phyloP scores from a whole-genome alignment of 2,113 vertebrate genomes.

The Sander lucioperca region DNA sequence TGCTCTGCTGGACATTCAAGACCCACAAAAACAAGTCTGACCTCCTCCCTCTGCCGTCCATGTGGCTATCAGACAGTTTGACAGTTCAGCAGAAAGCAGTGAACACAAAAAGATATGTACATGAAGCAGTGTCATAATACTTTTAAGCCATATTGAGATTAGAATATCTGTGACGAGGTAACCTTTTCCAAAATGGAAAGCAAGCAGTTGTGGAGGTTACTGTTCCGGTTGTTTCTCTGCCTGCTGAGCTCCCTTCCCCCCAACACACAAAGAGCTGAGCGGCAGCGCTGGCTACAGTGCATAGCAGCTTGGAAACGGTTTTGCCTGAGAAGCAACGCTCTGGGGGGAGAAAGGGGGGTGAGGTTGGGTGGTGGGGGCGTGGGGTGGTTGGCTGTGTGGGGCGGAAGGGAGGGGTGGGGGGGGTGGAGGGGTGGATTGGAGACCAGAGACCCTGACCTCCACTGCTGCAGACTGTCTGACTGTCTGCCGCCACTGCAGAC shows the following conservation, averaged over 20 bases:
- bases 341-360: neutral
- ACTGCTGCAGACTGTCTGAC: slow-evolving; percentile 9
- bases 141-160: neutral
- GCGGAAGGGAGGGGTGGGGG: neutral
- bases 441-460: slow-evolving; percentile 41
- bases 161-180: slow-evolving; percentile 27
- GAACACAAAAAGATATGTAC: neutral
- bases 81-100: neutral
- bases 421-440: neutral
- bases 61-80: slow-evolving; percentile 18
- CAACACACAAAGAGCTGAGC: slow-evolving; percentile 62
- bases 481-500: slow-evolving; percentile 12
- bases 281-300: slow-evolving; percentile 39
- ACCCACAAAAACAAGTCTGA: slow-evolving; percentile 26
- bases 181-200: slow-evolving; percentile 62
- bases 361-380: too few species aligned
- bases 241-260: slow-evolving; percentile 52
- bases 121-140: slow-evolving; percentile 14
- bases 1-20: slow-evolving; percentile 38
- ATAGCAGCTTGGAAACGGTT: slow-evolving; percentile 57
- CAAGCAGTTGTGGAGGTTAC: slow-evolving; percentile 37
- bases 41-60: slow-evolving; percentile 34
- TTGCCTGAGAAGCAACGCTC: slow-evolving; percentile 28
- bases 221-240: slow-evolving; percentile 34
- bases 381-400: too few species aligned